These are phyloP conservation scores for Cyprinus carpio DNA, from an alignment of 2,113 vertebrate species.

Conservation along the genomic window DNA sequence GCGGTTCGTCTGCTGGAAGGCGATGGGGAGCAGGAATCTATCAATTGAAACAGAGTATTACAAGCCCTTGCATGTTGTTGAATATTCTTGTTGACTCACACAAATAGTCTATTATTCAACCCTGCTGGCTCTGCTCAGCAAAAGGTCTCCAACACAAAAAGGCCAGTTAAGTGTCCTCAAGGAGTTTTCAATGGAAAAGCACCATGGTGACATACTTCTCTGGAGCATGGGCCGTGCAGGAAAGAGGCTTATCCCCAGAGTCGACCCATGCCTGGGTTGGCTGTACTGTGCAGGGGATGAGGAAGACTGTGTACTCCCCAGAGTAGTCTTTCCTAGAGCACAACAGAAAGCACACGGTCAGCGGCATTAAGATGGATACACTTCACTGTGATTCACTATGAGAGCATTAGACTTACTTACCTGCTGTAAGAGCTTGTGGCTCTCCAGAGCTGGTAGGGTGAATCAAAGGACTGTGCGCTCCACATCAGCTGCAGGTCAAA, in stretches of 20 bases:
- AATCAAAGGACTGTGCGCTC: slow-evolving; percentile 96
- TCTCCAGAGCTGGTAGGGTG: slow-evolving; percentile 95
- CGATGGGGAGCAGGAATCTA: slow-evolving; percentile 94
- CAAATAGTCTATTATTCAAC: background rate
- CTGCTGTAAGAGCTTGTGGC: slow-evolving; percentile 97
- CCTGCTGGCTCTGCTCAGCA: background rate
- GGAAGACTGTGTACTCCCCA: slow-evolving; percentile 89
- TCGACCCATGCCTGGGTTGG: slow-evolving; percentile 94
- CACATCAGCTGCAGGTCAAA: slow-evolving; percentile 94
- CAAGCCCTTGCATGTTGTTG: background rate
- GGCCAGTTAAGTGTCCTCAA: background rate
- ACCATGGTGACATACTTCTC: slow-evolving; percentile 81
- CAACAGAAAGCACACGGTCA: slow-evolving; percentile 11
- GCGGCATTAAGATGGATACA: background rate
- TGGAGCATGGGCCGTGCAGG: slow-evolving; percentile 92
- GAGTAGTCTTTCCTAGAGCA: slow-evolving; percentile 92
- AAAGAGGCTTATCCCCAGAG: slow-evolving; percentile 89
- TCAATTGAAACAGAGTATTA: background rate
- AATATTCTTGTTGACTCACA: background rate
- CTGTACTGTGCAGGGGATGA: slow-evolving; percentile 95
- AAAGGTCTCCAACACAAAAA: background rate
- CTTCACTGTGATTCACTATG: background rate
- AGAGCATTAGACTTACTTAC: slow-evolving; percentile 62
- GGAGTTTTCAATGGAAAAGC: background rate
- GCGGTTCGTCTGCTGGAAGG: slow-evolving; percentile 98